A percentile compares a stretch with the other conserved stretches of the same genome.
phyloP scores from a whole-genome alignment of 2,797 vertebrate species.

The Chaetodon trifasciatus region DNA sequence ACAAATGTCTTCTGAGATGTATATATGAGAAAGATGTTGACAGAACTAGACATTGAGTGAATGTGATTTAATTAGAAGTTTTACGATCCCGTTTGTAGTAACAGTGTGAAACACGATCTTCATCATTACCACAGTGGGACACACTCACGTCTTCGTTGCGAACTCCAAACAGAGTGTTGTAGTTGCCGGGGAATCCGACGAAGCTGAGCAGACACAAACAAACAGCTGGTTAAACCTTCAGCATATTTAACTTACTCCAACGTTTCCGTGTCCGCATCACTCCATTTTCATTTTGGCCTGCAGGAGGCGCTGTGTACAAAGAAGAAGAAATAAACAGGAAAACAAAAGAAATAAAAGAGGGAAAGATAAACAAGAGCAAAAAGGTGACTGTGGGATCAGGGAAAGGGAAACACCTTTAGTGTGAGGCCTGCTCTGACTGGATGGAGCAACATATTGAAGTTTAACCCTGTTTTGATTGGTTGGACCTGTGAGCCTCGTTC shows the following conservation, averaged over 20 bases:
- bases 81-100: too few species aligned
- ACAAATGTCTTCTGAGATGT: too few species aligned
- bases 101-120: too few species aligned
- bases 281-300: background rate
- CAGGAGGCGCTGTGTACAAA: background rate
- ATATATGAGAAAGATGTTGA: background rate
- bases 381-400: background rate
- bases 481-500: background rate
- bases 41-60: background rate
- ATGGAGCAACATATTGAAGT: too few species aligned
- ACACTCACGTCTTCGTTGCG: conserved; percentile 88
- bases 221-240: background rate
- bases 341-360: background rate
- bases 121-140: background rate
- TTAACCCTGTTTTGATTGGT: too few species aligned
- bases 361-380: background rate
- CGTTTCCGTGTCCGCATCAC: background rate
- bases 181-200: conserved; percentile 86
- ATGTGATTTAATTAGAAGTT: too few species aligned
- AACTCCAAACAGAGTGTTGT: conserved; percentile 85
- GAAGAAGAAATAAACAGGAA: background rate
- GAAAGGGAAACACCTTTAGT: too few species aligned
- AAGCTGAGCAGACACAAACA: conserved; percentile 78
- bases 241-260: background rate
- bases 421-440: background rate